phyloP scores from a whole-genome alignment of 2,113 vertebrate species.

The Psephotus haematonotus region DNA sequence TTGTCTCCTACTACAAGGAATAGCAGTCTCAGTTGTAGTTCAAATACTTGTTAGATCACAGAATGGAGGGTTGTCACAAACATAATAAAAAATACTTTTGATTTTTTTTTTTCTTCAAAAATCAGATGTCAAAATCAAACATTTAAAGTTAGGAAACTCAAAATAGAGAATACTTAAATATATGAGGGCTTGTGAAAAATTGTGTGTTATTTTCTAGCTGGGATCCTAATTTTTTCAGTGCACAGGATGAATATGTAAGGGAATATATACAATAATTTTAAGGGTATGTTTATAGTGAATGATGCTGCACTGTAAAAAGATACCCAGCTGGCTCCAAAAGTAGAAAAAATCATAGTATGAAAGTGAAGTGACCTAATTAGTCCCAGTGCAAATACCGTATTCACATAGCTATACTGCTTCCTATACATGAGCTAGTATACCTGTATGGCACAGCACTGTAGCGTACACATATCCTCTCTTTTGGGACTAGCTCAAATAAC shows the following conservation, averaged over 20 bases:
- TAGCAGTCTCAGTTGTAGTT: constrained; percentile 22
- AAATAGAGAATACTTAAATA: not conserved
- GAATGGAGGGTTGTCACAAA: constrained; percentile 11
- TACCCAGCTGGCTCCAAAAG: not conserved
- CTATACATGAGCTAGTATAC: not conserved
- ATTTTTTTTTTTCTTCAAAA: constrained; percentile 2
- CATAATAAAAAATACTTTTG: not conserved
- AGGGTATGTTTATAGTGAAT: not conserved
- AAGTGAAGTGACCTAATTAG: constrained; percentile 52
- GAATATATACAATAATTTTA: not conserved
- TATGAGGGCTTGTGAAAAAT: not conserved
- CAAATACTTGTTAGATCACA: constrained; percentile 29
- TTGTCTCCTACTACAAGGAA: not conserved
- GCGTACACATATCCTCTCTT: not conserved
- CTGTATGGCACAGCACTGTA: not conserved
- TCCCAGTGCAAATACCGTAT: constrained; percentile 41
- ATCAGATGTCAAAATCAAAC: constrained; percentile 2
- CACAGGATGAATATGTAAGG: not conserved
- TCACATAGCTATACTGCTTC: not conserved
- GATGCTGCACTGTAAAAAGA: not conserved
- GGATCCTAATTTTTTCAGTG: not conserved
- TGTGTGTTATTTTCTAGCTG: not conserved
- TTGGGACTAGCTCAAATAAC: constrained; percentile 29
- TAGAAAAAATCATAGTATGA: not conserved
- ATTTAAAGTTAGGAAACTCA: not conserved